Percentiles rank a stretch among this genome's conserved stretches.
These are phyloP conservation scores for Pao palembangensis DNA, from an alignment of 2,113 vertebrate genomes.

Conservation along the genomic window DNA sequence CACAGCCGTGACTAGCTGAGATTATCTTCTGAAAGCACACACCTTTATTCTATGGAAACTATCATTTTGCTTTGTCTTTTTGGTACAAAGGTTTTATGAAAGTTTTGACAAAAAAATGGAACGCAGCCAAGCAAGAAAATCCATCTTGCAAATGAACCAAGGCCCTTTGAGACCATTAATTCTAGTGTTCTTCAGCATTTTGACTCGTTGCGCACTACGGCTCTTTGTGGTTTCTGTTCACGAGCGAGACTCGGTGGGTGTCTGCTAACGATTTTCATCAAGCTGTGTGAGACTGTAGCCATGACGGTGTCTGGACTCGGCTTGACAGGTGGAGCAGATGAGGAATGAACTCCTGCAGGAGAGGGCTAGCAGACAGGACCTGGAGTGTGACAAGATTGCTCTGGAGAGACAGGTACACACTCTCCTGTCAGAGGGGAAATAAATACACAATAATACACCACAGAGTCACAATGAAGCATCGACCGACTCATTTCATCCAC, in stretches of 20 bases:
- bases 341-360: slow-evolving; percentile 93
- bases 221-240: slow-evolving; percentile 22
- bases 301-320: slow-evolving; percentile 67
- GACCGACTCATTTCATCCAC: slow-evolving; percentile 45
- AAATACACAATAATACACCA: slow-evolving; percentile 24
- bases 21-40: not conserved
- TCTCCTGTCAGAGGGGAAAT: slow-evolving; percentile 48
- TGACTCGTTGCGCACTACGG: slow-evolving; percentile 25
- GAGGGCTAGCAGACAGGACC: slow-evolving; percentile 86
- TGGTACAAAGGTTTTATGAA: slow-evolving; percentile 13
- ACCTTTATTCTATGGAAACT: slow-evolving; percentile 4
- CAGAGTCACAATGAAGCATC: slow-evolving; percentile 20
- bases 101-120: slow-evolving; percentile 20
- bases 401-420: slow-evolving; percentile 93
- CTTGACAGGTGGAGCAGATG: slow-evolving; percentile 91
- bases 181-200: slow-evolving; percentile 31
- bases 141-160: slow-evolving; percentile 34
- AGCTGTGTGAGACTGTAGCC: slow-evolving; percentile 51
- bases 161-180: slow-evolving; percentile 15
- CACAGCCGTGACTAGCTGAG: no score
- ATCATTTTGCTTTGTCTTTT: not conserved
- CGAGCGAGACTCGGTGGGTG: slow-evolving; percentile 22
- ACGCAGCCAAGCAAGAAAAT: slow-evolving; percentile 56
- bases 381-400: slow-evolving; percentile 96
- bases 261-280: slow-evolving; percentile 55